phyloP scores from a whole-genome alignment of 2,888 invertebrate genomes.

The Clistopyga incitator region DNA sequence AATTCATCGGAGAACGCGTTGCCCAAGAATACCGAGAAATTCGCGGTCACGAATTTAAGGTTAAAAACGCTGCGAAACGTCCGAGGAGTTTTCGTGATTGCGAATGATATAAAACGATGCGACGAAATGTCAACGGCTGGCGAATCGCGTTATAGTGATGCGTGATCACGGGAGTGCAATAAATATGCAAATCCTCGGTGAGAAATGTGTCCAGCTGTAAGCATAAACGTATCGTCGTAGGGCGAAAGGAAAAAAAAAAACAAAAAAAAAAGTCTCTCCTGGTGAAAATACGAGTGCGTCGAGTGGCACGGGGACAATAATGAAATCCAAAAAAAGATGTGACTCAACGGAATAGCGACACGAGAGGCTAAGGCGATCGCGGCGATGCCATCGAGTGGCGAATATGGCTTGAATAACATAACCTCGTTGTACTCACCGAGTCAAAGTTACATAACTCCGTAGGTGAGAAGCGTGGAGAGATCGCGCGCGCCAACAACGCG shows the following conservation, averaged over 20 bases:
- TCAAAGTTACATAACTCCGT: conserved; percentile 80
- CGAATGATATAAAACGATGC: neutral
- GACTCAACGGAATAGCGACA: conserved; percentile 60
- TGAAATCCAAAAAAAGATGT: conserved; percentile 65
- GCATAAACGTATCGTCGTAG: neutral
- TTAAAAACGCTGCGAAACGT: too few relatives aligned
- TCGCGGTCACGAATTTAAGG: too few relatives aligned
- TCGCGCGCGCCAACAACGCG: conserved; percentile 62
- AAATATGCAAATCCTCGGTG: conserved; percentile 8
- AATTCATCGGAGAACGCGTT: too few relatives aligned
- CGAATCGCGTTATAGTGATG: neutral
- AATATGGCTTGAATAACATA: conserved; percentile 78
- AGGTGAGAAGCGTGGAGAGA: conserved; percentile 58
- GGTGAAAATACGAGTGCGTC: too few relatives aligned
- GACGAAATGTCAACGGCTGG: neutral
- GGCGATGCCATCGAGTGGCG: conserved; percentile 11
- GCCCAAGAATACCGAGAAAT: too few relatives aligned
- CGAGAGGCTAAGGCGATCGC: neutral
- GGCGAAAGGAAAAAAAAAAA: conserved; percentile 24
- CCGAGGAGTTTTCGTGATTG: neutral
- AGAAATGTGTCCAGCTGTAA: conserved; percentile 48
- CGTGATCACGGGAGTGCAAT: neutral
- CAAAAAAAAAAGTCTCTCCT: too few relatives aligned
- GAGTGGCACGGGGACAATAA: conserved; percentile 1
- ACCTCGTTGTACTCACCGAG: conserved; percentile 79